These are phyloP conservation scores for Coreoperca whiteheadi DNA, from an alignment of 2,113 vertebrate genomes.

Conservation along the genomic window DNA sequence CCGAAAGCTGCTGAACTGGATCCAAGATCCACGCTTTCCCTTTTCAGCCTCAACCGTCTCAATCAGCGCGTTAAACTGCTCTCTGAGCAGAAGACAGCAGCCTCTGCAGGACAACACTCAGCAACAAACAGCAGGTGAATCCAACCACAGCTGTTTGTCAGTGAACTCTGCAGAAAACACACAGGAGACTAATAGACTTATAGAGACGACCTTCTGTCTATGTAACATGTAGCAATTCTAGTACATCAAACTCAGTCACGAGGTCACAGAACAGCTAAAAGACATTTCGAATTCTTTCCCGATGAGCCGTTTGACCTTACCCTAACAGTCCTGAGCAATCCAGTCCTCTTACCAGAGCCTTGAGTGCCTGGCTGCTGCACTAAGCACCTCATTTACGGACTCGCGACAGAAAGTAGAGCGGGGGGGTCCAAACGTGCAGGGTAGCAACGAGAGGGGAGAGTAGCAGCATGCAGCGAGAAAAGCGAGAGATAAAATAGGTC, in stretches of 20 bases:
- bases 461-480: background rate
- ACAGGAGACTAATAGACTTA: too few species aligned
- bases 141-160: background rate
- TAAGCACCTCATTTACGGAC: constrained; percentile 28
- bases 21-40: constrained; percentile 26
- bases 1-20: constrained; percentile 33
- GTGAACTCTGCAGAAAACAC: background rate
- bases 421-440: constrained; percentile 18
- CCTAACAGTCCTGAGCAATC: constrained; percentile 13
- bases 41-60: constrained; percentile 2
- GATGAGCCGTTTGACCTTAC: constrained; percentile 27
- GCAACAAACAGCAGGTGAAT: background rate
- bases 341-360: background rate
- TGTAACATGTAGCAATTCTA: accelerated
- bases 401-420: constrained; percentile 24
- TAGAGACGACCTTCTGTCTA: background rate
- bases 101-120: constrained; percentile 68
- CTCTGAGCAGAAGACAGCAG: constrained; percentile 49
- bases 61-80: background rate
- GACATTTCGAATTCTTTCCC: background rate
- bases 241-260: background rate
- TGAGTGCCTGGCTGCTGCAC: background rate
- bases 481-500: background rate
- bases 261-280: background rate
- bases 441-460: background rate